Conservation (phyloP, 2,888 invertebrate species). For the Dendrolimus pini region DNA sequence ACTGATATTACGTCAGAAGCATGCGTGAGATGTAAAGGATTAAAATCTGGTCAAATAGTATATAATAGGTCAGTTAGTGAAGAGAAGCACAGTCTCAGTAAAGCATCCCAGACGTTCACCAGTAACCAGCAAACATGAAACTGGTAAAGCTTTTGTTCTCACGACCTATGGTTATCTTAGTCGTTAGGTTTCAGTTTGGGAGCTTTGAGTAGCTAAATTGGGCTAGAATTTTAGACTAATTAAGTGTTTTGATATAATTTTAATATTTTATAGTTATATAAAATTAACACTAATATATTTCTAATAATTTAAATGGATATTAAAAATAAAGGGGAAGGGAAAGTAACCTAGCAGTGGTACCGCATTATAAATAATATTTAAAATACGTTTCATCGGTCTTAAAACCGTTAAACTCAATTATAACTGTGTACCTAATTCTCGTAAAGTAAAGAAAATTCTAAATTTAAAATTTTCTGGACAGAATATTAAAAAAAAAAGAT, state of each 20-base stretch:
- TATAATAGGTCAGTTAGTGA: constrained; percentile 53
- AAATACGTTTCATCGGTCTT: too few relatives aligned
- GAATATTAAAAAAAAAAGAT: too few relatives aligned
- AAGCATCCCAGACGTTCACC: constrained; percentile 27
- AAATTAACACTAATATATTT: too few relatives aligned
- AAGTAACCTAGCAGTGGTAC: too few relatives aligned
- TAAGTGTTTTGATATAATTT: constrained; percentile 3
- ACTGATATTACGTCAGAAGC: constrained; percentile 42
- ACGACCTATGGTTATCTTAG: not conserved
- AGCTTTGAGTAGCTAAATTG: not conserved
- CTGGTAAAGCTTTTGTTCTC: constrained; percentile 44
- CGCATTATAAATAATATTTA: too few relatives aligned
- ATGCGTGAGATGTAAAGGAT: constrained; percentile 50
- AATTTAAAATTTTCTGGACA: too few relatives aligned
- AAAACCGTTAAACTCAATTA: too few relatives aligned
- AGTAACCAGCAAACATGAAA: constrained; percentile 48
- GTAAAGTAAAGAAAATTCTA: too few relatives aligned
- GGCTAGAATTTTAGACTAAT: not conserved
- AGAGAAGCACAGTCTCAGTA: constrained; percentile 36
- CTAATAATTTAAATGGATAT: too few relatives aligned
- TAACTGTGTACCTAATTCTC: too few relatives aligned
- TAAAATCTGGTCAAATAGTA: constrained; percentile 43
- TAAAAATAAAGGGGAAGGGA: too few relatives aligned
- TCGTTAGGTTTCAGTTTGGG: not conserved
- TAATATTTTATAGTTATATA: not conserved